These are phyloP conservation scores for Pogonus chalceus DNA, from an alignment of 1,140 invertebrate genomes.

Conservation along the genomic window DNA sequence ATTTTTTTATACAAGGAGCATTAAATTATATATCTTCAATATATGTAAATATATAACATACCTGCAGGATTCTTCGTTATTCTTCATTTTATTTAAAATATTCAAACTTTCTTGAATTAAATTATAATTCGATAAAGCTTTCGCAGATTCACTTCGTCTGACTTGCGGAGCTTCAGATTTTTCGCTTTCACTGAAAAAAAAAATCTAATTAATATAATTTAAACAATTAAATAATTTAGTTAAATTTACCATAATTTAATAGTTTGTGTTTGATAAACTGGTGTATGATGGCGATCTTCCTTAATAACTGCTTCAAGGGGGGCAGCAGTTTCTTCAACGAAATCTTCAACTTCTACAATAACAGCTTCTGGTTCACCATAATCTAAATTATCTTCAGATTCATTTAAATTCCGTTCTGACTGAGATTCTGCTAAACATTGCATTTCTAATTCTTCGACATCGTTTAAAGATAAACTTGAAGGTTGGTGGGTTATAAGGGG, in stretches of 20 bases:
- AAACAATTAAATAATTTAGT: slow-evolving; percentile 24
- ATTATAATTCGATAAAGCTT: slow-evolving; percentile 36
- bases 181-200: slow-evolving; percentile 24
- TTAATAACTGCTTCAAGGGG: slow-evolving; percentile 50
- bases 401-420: slow-evolving; percentile 13
- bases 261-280: slow-evolving; percentile 46
- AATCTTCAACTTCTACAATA: slow-evolving; percentile 58
- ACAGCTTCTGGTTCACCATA: slow-evolving; percentile 53
- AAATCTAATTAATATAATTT: slow-evolving; percentile 1
- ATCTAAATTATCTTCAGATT: slow-evolving; percentile 35
- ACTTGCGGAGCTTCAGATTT: slow-evolving; percentile 26
- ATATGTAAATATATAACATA: slow-evolving; percentile 25
- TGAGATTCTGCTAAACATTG: slow-evolving; percentile 26
- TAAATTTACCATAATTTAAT: slow-evolving; percentile 29
- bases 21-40: slow-evolving; percentile 31
- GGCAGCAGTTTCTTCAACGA: slow-evolving; percentile 52
- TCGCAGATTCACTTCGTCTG: slow-evolving; percentile 29
- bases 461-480: slow-evolving; percentile 61
- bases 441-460: slow-evolving; percentile 51
- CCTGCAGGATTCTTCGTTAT: slow-evolving; percentile 36
- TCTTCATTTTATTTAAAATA: slow-evolving; percentile 36
- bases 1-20: slow-evolving; percentile 13
- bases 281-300: slow-evolving; percentile 52
- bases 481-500: slow-evolving; percentile 45
- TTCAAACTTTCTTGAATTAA: slow-evolving; percentile 42